phyloP scores from a whole-genome alignment of 2,797 vertebrate genomes.

The Chaenodraco wilsoni region DNA sequence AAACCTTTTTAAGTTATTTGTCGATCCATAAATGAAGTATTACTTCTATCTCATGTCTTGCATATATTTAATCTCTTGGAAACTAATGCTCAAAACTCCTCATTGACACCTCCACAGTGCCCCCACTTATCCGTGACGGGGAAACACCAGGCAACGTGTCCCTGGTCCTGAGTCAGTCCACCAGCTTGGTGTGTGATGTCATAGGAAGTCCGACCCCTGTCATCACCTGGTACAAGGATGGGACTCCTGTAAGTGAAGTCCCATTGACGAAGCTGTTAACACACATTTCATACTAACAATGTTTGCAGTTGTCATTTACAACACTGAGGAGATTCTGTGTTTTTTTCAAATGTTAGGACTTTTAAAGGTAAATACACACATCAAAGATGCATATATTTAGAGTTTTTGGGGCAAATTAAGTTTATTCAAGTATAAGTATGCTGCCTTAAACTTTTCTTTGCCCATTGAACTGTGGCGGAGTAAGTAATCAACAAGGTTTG shows the following conservation, averaged over 20 bases:
- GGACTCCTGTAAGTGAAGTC: conserved; percentile 84
- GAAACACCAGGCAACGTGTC: conserved; percentile 87
- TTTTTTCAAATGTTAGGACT: not conserved
- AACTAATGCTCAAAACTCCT: not conserved
- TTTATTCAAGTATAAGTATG: not conserved
- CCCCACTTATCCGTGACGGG: conserved; percentile 88
- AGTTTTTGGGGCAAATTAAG: too few relatives aligned
- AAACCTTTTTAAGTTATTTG: not conserved
- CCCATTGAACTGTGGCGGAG: conserved; percentile 23
- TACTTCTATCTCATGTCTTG: not conserved
- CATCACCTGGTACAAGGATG: conserved; percentile 93
- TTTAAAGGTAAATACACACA: conserved; percentile 17
- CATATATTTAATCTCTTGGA: not conserved
- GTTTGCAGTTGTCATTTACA: not conserved
- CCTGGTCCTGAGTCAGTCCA: conserved; percentile 86
- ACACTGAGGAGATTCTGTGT: not conserved
- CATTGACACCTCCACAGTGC: conserved; percentile 81
- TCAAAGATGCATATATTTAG: conserved; percentile 4
- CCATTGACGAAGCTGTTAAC: conserved; percentile 2
- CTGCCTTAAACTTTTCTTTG: conserved; percentile 9
- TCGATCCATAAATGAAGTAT: not conserved
- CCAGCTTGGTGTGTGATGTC: conserved; percentile 90
- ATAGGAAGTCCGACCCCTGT: conserved; percentile 90
- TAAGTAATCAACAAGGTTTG: conserved; percentile 4
- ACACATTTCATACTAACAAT: not conserved